Conservation (phyloP, 2,113 vertebrate genomes). For the Amazona vittata region DNA sequence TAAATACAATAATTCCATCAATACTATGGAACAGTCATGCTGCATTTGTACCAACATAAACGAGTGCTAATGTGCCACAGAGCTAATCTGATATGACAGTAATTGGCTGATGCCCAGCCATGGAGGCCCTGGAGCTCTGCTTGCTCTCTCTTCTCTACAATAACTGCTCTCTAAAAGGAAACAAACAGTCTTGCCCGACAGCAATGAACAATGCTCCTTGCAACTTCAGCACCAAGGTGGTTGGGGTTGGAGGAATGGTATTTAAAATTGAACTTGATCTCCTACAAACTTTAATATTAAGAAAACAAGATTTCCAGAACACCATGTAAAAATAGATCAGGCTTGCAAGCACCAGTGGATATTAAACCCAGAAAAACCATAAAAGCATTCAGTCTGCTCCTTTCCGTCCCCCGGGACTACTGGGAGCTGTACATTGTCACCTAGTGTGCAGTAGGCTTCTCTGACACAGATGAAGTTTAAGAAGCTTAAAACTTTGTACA, state of each 20-base stretch:
- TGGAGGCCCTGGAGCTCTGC: not conserved
- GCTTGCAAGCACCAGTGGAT: not conserved
- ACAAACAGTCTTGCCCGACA: not conserved
- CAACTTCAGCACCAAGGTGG: not conserved
- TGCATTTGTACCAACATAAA: slow-evolving; percentile 48
- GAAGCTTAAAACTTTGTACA: slow-evolving; percentile 36
- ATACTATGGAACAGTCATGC: slow-evolving; percentile 34
- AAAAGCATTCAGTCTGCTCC: not conserved
- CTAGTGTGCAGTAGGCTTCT: not conserved
- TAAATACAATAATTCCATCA: slow-evolving; percentile 54
- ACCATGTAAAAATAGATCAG: not conserved
- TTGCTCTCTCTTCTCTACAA: not conserved
- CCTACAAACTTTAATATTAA: not conserved
- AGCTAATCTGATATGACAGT: slow-evolving; percentile 55
- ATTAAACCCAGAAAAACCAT: not conserved
- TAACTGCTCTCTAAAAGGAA: not conserved
- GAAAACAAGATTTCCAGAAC: not conserved
- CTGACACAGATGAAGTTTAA: slow-evolving; percentile 2
- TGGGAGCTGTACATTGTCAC: not conserved
- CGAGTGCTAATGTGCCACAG: slow-evolving; percentile 19
- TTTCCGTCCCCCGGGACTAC: not conserved
- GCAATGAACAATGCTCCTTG: not conserved
- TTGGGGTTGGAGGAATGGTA: not conserved
- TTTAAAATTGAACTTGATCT: not conserved
- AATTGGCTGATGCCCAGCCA: slow-evolving; percentile 29